Base-by-base conservation (phyloP, 2,113 vertebrate species). In the Pterocles burchelli region DNA sequence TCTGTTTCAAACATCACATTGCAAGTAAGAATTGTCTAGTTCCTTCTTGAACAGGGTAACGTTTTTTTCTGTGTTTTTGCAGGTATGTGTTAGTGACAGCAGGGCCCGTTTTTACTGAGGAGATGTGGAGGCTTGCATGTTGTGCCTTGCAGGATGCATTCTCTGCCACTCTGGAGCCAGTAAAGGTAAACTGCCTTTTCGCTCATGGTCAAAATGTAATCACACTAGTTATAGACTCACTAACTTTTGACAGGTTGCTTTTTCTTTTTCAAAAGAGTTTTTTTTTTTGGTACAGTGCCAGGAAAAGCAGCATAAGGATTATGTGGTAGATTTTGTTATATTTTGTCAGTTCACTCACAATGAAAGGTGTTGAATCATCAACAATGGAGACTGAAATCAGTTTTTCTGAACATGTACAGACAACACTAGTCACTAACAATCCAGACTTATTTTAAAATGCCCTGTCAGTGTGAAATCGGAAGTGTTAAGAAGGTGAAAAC, bases 111-210 rank as follows among this genome's bases (percentile, higher is more conserved):
- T 99, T 99, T 94, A 99, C 99, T 0, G 99, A 99, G 71, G 99
- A 99, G 82, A 99, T 99, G 99, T 99, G 99, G 99, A 97, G 99
- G 75, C 97, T 99, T 62, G 99, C 99, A 2, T 99, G 99, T 96
- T 99, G 99, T 22, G 99, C 99, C 17, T 98, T 99, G 91, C 99
- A 99, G 96, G 99, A 99, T 4, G 99, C 99, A 0, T 99, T 99
- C 96, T 99, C 99, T 15, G 99, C 99, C 41, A 99, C 99, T 0
- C 96, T 99, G 61, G 99, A 99, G 88, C 99, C 99, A 4, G 99
- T 99, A 88, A 99, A 99, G 99, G 99, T 99, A 98, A 88, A 51
- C 9, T 67, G 43, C 34, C 57, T 45, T 74, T 93, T 86, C 43
- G 13, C 58, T 54, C 22, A 49, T 55, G 72, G 68, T 63, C 55